Base-by-base conservation (phyloP, 2,113 vertebrate species). In the Cricetomys ansorgei region DNA sequence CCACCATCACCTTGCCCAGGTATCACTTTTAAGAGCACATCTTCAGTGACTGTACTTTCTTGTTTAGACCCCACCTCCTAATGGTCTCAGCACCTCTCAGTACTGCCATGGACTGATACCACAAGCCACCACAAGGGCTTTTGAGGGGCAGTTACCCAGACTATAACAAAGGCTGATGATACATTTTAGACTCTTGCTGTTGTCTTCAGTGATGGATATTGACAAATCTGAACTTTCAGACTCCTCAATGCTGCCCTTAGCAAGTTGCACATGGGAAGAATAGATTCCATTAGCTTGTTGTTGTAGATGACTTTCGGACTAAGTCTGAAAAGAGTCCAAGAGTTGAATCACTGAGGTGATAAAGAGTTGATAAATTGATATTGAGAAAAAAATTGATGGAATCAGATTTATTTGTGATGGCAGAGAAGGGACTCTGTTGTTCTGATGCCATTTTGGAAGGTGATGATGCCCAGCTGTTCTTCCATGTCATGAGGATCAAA, bases 281-380 rank as follows among this genome's bases (percentile, higher is more conserved):
- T n/a, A 23, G 70, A 67, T 76, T 48, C 31, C 16, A 0, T 55
- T 85, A 85, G 13, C 72, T 94, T 11, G 0, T 37, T 77, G 88
- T 65, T 92, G 59, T 65, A 85, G 59, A 85, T 48, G 85, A 69
- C 15, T 31, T 80, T 83, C 37, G 59, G 40, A 40, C 27, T 64
- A 80, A 69, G 57, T 84, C 16, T 86, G 57, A 75, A 89, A 91
- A 76, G 34, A 7, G 19, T 81, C 27, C 45, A 84, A 19, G 62
- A 79, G 27, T 62, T 94, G 92, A 94, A n/a, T 57, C 73, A 1
- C 77, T 67, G 67, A 92, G 93, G 84, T 67, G 76, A 81, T 94
- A 83, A 65, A 80, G 73, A 88, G 19, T 84, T 91, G 81, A 79
- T 79, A 69, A 75, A 13, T 79, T 50, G n/a, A 45, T 91, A n/a